Percentiles rank a stretch among this genome's conserved stretches.
Conservation (phyloP, 2,797 vertebrate genomes). For the Tamandua tetradactyla region DNA sequence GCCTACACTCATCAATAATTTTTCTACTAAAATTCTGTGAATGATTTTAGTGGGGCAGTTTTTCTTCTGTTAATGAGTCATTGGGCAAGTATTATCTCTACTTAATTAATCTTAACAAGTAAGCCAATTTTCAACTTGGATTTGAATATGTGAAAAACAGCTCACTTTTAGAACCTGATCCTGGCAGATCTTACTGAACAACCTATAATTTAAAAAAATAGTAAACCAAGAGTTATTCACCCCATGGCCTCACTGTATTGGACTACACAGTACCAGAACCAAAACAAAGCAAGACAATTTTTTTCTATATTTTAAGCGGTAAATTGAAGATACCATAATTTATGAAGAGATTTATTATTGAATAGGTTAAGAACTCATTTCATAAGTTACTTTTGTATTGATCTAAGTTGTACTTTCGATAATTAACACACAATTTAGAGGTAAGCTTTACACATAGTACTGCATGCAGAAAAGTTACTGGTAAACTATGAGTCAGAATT, state of each 20-base stretch:
- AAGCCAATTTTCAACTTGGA: slow-evolving; percentile 16
- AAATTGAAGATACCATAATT: background rate
- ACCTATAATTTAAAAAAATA: slow-evolving; percentile 36
- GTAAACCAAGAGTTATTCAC: background rate
- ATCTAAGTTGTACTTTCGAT: slow-evolving; percentile 3
- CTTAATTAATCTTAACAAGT: slow-evolving; percentile 60
- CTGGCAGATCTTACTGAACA: slow-evolving; percentile 36
- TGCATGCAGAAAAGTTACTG: background rate
- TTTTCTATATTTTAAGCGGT: background rate
- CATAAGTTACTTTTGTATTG: background rate
- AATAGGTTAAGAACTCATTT: too few relatives aligned
- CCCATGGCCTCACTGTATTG: background rate
- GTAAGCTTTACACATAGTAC: background rate
- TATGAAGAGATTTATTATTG: background rate
- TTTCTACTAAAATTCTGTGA: slow-evolving; percentile 56
- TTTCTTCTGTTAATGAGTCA: slow-evolving; percentile 58
- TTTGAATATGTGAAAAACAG: slow-evolving; percentile 58
- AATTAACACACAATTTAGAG: background rate
- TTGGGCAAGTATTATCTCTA: slow-evolving; percentile 2
- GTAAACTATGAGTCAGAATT: background rate
- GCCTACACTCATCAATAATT: slow-evolving; percentile 48
- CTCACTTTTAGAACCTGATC: slow-evolving; percentile 34
- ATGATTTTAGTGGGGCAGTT: background rate
- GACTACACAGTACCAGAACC: background rate
- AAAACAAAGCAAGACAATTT: background rate